These are phyloP conservation scores for Drosophila fungiperda DNA, from an alignment of 2,888 invertebrate species.

Conservation along the genomic window DNA sequence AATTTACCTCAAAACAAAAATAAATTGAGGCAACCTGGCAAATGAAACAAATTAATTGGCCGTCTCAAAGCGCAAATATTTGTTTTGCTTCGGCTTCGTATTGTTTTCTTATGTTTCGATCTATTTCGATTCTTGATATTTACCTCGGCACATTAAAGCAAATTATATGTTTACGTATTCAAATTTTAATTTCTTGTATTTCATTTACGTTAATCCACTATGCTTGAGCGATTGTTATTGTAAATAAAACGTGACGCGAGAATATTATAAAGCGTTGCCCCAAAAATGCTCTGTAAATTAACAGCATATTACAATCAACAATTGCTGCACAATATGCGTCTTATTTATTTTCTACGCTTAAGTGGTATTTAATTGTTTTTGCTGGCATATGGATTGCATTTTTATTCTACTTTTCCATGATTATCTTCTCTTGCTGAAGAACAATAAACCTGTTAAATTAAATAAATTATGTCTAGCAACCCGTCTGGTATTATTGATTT, in stretches of 20 bases:
- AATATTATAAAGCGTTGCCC: slow-evolving; percentile 23
- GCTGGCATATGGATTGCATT: neutral
- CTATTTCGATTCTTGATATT: slow-evolving; percentile 39
- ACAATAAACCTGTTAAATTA: neutral
- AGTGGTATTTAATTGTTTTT: slow-evolving; percentile 17
- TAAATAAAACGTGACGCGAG: slow-evolving; percentile 19
- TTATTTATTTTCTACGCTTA: slow-evolving; percentile 6
- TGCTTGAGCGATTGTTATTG: slow-evolving; percentile 24
- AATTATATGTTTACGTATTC: slow-evolving; percentile 56
- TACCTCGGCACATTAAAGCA: slow-evolving; percentile 49
- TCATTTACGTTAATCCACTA: slow-evolving; percentile 16
- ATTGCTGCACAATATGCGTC: slow-evolving; percentile 12
- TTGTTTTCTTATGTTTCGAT: slow-evolving; percentile 29
- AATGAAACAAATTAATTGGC: slow-evolving; percentile 71
- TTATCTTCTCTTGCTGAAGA: neutral
- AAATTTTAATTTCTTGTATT: slow-evolving; percentile 25
- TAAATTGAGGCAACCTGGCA: slow-evolving; percentile 34
- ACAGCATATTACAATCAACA: slow-evolving; percentile 8
- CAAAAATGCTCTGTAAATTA: neutral
- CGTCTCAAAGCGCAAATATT: slow-evolving; percentile 66
- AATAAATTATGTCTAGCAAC: neutral
- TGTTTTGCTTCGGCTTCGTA: slow-evolving; percentile 34
- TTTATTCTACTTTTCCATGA: neutral
- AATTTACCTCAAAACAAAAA: slow-evolving; percentile 3
- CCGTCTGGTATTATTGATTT: neutral